These are phyloP conservation scores for Leptatherina wallacei DNA, from an alignment of 2,797 vertebrate genomes.

Conservation along the genomic window DNA sequence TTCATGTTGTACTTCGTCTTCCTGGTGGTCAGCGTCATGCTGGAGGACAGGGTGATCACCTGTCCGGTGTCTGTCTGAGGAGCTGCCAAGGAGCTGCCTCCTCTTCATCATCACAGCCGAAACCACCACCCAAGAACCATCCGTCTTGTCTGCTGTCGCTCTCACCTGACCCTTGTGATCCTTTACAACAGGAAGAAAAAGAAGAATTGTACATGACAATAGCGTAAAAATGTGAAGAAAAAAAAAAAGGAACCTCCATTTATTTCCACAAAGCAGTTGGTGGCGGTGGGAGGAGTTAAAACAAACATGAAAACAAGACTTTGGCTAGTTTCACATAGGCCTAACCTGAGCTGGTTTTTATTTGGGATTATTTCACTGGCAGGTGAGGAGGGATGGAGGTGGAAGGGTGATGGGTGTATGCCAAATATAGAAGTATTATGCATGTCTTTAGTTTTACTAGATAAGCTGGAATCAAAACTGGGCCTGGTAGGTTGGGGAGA, in stretches of 20 bases:
- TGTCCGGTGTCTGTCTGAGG: slow-evolving; percentile 93
- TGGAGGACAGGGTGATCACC: slow-evolving; percentile 92
- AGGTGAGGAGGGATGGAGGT: slow-evolving; percentile 15
- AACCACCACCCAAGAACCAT: slow-evolving; percentile 37
- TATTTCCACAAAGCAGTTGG: slow-evolving; percentile 39
- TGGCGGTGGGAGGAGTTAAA: slow-evolving; percentile 24
- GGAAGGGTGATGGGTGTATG: slow-evolving; percentile 26
- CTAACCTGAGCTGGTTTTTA: slow-evolving; percentile 58
- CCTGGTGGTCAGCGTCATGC: slow-evolving; percentile 94
- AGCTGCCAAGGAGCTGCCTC: slow-evolving; percentile 1
- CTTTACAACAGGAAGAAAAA: slow-evolving; percentile 43
- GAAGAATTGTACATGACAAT: slow-evolving; percentile 13
- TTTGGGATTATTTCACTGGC: slow-evolving; percentile 50
- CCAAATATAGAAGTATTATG: slow-evolving; percentile 68
- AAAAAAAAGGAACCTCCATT: slow-evolving; percentile 11
- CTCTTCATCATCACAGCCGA: slow-evolving; percentile 13
- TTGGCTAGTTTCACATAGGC: slow-evolving; percentile 37
- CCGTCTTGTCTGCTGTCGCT: slow-evolving; percentile 47
- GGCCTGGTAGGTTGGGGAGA: slow-evolving; percentile 40
- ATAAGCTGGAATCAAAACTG: slow-evolving; percentile 42
- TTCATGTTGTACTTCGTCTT: slow-evolving; percentile 96
- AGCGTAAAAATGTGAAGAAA: slow-evolving; percentile 3
- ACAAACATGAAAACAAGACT: slow-evolving; percentile 46
- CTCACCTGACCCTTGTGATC: slow-evolving; percentile 48
- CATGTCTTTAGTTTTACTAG: slow-evolving; percentile 69